Conservation (phyloP, 1,140 invertebrate species). For the Calycopis cecrops region DNA sequence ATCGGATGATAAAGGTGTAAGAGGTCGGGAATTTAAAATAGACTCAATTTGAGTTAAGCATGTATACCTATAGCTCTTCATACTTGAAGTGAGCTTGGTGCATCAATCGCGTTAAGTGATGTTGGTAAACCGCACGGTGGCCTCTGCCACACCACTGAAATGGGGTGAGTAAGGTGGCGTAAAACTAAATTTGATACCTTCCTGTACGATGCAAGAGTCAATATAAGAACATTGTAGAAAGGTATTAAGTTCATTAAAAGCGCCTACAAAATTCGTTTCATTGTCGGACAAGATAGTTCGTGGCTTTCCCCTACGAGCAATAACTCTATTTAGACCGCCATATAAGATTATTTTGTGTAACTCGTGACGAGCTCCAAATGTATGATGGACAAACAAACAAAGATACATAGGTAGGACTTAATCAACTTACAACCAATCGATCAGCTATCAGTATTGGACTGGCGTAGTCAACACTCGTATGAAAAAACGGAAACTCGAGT, state of each 20-base stretch:
- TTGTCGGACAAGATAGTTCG: no score
- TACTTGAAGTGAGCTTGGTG: slow-evolving; percentile 30
- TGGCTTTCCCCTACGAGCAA: no score
- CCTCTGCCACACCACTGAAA: slow-evolving; percentile 37
- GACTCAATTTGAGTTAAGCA: slow-evolving; percentile 35
- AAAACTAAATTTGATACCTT: slow-evolving; percentile 36
- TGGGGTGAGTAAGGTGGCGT: slow-evolving; percentile 35
- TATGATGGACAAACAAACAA: slow-evolving; percentile 9
- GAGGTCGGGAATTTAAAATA: no score
- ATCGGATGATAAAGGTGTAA: no score
- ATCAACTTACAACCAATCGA: slow-evolving; percentile 16
- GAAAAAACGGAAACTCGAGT: slow-evolving; percentile 14
- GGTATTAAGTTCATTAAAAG: no score
- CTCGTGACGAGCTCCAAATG: slow-evolving; percentile 16
- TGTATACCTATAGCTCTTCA: slow-evolving; percentile 40
- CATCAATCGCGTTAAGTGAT: slow-evolving; percentile 31
- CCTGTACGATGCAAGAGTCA: slow-evolving; percentile 7
- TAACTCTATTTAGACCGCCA: slow-evolving; percentile 9
- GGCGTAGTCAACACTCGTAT: slow-evolving; percentile 12
- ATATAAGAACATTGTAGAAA: no score
- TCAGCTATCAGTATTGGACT: slow-evolving; percentile 18
- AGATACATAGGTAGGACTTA: no score
- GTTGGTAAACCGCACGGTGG: slow-evolving; percentile 30
- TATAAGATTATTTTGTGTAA: slow-evolving; percentile 3
- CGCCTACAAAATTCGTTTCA: no score